Percentiles rank a stretch among this genome's conserved stretches.
Conservation (phyloP, 2,113 vertebrate genomes). For the Myiozetetes cayanensis region DNA sequence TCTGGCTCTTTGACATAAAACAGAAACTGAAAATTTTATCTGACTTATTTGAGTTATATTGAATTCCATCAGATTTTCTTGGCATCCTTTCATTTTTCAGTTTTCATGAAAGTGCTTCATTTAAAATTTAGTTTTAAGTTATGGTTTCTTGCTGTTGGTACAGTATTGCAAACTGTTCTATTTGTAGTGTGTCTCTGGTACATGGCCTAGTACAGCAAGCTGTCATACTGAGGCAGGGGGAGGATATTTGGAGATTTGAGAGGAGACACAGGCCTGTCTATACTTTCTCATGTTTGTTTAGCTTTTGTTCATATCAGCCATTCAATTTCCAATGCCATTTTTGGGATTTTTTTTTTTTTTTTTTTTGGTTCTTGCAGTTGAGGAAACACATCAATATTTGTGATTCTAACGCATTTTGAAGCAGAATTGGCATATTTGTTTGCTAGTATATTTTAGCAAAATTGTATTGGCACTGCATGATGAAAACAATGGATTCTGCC, state of each 20-base stretch:
- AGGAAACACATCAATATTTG: neutral
- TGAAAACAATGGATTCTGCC: neutral
- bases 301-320: neutral
- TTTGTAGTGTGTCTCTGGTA: neutral
- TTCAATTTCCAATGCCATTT: neutral
- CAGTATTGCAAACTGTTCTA: neutral
- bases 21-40: neutral
- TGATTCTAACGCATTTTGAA: neutral
- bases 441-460: neutral
- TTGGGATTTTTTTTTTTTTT: accelerated
- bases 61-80: neutral
- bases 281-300: neutral
- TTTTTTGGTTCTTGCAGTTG: neutral
- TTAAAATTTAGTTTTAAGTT: neutral
- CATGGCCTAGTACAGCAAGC: neutral
- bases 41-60: neutral
- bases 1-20: neutral
- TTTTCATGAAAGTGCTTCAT: neutral
- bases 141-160: neutral
- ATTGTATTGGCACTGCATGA: neutral
- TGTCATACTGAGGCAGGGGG: accelerated
- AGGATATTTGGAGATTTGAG: neutral
- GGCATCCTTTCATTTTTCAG: neutral
- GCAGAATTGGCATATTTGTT: neutral
- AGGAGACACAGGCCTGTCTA: neutral